Evolutionary conservation across 2,797 vertebrate species (phyloP), one percentile per base, ranked within the genome.

Genomic region (Alauda arvensis): DNA sequence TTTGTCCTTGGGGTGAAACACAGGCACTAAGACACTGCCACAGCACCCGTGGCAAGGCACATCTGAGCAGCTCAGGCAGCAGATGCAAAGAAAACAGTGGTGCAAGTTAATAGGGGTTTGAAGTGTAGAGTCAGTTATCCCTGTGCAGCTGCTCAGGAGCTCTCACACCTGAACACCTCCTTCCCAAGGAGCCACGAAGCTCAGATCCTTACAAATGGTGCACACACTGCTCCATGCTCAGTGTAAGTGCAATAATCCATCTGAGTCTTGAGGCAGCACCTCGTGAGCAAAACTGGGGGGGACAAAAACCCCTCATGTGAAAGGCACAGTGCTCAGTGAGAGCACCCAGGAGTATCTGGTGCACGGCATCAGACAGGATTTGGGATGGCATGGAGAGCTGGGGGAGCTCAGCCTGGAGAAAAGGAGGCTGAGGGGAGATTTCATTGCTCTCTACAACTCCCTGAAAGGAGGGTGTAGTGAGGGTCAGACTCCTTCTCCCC

Each of bases 401-500:
- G 23, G n/a, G 18, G 15, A 26, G 11, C 14, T 65, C 53, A 70
- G 16, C 45, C 40, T 59, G 52, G 26, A 53, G 45, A 53, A 46
- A 33, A 52, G 45, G 16, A 52, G 39, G 21, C 21, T 46, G 39
- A 52, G 31, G 15, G 8, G 10, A n/a, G 6, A 37, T 6, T n/a
- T 52, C 9, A 40, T 6, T 46, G 57, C 16, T 34, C 18, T 42
- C 16, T 40, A 5, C 13, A 59, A 1, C 26, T n/a, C 31, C 13
- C 39, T 65, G 34, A 46, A 46, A 20, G 18, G 33, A 76, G 5
- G 6, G 3, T 28, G 5, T 20, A 31, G 3, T 12, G 33, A 79
- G 42, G 6, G 17, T n/a, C 0, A 0, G 14, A 43, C 19, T 61
- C 9, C 9, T n/a, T 28, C 23, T 65, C 14, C 11, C 13, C 2